Percentiles rank a stretch among this genome's conserved stretches.
These are phyloP conservation scores for Cromileptes altivelis DNA, from an alignment of 2,113 vertebrate species.

Conservation along the genomic window DNA sequence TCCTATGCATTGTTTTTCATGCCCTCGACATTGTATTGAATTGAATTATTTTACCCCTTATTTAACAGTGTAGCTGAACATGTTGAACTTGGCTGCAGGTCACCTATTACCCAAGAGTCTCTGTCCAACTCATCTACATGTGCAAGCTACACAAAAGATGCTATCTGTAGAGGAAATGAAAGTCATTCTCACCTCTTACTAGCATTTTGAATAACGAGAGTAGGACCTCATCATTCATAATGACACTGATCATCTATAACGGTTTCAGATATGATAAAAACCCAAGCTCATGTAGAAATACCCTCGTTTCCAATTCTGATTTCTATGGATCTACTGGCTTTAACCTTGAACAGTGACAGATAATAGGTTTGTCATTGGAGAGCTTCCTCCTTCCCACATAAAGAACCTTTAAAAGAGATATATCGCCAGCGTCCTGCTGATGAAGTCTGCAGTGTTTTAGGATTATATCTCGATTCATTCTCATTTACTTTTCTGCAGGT, in stretches of 20 bases:
- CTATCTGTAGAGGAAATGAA: conserved; percentile 79
- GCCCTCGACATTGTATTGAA: not conserved
- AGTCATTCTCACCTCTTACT: conserved; percentile 76
- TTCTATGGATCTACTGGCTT: conserved; percentile 73
- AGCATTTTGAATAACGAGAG: conserved; percentile 80
- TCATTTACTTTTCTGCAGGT: conserved; percentile 79
- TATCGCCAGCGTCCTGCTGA: conserved; percentile 74
- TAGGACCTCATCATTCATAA: conserved; percentile 84
- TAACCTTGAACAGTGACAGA: conserved; percentile 85
- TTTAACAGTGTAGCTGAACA: conserved; percentile 16
- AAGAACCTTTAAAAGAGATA: conserved; percentile 83
- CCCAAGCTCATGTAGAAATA: conserved; percentile 71
- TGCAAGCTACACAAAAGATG: conserved; percentile 71
- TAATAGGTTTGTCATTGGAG: conserved; percentile 86
- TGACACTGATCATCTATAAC: conserved; percentile 87
- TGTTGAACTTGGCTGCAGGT: conserved; percentile 43
- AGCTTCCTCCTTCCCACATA: conserved; percentile 75
- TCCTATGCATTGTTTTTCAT: not conserved
- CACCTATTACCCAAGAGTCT: conserved; percentile 61
- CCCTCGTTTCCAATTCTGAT: conserved; percentile 83
- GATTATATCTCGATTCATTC: conserved; percentile 84
- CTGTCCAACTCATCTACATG: conserved; percentile 74
- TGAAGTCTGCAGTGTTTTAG: conserved; percentile 78
- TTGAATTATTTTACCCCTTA: not conserved
- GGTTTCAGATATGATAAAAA: conserved; percentile 83